Base-by-base conservation (phyloP, 2,797 vertebrate genomes). In the Pseudochirops corinnae region DNA sequence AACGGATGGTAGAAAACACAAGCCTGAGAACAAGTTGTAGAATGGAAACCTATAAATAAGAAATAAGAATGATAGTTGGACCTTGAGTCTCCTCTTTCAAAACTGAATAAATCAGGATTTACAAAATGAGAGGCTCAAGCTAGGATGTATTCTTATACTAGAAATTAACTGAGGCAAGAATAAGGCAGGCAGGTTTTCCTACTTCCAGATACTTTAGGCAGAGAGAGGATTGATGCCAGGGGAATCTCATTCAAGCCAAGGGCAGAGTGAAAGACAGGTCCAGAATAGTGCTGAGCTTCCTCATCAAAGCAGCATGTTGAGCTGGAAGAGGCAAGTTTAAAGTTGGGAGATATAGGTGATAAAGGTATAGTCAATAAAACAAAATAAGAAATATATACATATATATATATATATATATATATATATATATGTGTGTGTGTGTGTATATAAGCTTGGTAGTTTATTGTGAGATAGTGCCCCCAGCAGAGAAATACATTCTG, bases 31-130 rank as follows among this genome's bases (percentile, higher is more conserved):
- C 90, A 96, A 94, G 90, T 96, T 96, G 91, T 87, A 95, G 92
- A 97, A 93, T 93, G 90, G 90, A 52, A 93, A 74, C 67, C 90
- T 95, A 97, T 96, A 97, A 97, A 97, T 97, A 97, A 97, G 90
- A 97, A 94, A 95, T 96, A 95, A 95, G 93, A 97, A 93, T 94
- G 67, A 93, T 95, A 97, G 97, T 93, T 96, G 93, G 92, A 96
- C 90, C 93, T 91, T 91, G 16, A 52, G 4, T 21, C 28, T 91
- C 52, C 62, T 58, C 28, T 96, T 55, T 97, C 93, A 97, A 94
- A 96, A 95, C 91, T 52, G 53, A 96, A 94, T 93, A 96, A 91
- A 93, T 62, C 90, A 58, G 97, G 94, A 96, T 95, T 96, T 60
- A 94, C 39, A 91, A 52, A 29, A 94, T 94, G 55, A 96, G 92